Percentiles rank a stretch among this genome's conserved stretches.
phyloP scores from a whole-genome alignment of 2,888 invertebrate genomes.

The Eumerus sabulonum region DNA sequence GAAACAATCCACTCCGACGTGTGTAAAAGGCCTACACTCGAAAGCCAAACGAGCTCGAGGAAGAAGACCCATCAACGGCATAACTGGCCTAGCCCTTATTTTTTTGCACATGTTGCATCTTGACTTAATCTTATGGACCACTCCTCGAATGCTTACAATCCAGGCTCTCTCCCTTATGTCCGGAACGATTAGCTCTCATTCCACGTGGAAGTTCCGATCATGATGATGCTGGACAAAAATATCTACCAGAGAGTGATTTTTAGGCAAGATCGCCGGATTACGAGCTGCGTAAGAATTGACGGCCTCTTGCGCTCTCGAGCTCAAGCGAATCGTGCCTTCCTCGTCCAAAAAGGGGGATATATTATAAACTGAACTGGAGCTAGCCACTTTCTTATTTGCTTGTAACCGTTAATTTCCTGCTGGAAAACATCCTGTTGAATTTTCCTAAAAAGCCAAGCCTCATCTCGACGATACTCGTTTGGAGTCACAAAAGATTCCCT shows the following conservation, averaged over 20 bases:
- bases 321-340: conserved; percentile 12
- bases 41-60: conserved; percentile 14
- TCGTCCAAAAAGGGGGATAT: conserved; percentile 14
- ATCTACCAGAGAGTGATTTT: background rate
- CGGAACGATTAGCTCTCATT: background rate
- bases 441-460: conserved; percentile 5
- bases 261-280: conserved; percentile 2
- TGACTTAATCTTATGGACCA: background rate
- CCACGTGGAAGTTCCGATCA: background rate
- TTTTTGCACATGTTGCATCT: conserved; percentile 14
- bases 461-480: background rate
- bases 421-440: conserved; percentile 11
- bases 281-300: background rate
- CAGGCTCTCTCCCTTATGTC: conserved; percentile 4
- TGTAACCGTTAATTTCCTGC: background rate
- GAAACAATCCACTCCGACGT: conserved; percentile 5
- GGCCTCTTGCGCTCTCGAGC: conserved; percentile 4
- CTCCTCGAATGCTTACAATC: conserved; percentile 4
- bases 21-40: conserved; percentile 9
- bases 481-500: too few relatives aligned
- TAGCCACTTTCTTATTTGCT: background rate
- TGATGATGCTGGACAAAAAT: conserved; percentile 6
- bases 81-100: background rate
- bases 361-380: background rate
- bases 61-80: conserved; percentile 14